Evolutionary conservation across 2,888 invertebrate species (phyloP), one percentile per base, ranked within the genome.

Genomic region (Polymixis flavicincta): DNA sequence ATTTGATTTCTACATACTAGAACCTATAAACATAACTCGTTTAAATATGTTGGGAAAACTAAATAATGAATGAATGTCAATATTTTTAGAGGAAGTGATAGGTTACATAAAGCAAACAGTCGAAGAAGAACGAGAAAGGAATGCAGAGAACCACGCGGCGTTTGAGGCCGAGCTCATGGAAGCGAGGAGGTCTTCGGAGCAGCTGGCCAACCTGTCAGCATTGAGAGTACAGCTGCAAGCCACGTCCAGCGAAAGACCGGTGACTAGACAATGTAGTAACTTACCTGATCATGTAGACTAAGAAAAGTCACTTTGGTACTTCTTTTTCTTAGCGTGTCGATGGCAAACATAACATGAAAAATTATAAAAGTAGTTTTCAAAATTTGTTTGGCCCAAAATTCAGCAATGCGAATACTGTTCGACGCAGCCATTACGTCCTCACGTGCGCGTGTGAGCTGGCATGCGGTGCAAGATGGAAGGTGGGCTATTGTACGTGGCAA

Each of bases 61-160:
- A n/a, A 65, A n/a, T 50, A 17, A 17, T 1, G 32, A 2, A 32
- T 32, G 9, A 52, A n/a, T n/a, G 17, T 17, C 3, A 17, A 37
- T 45, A 45, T 1, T 66, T 66, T 13, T 89, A 96, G 96, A 96
- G 90, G 95, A 96, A 61, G 92, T 94, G n/a, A 93, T 96, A 80
- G 90, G 88, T 48, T 96, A 96, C 87, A 92, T 96, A 69, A 95
- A 92, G 83, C 92, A 92, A 64, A 93, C 93, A 0, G 94, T 96
- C 1, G 95, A 95, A 78, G 95, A 96, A n/a, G 96, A 96, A 76
- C 87, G 95, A 0, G 91, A 92, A 71, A 88, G 94, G 61, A 96
- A 95, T 74, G 93, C 93, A 0, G 95, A 95, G 82, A 94, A 88
- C 80, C 91, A 94, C 5, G 93, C 93, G 0, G 90, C 91, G 13